A percentile compares a stretch with the other conserved stretches of the same genome.
Evolutionary conservation across 1,140 invertebrate genomes (phyloP).

Genomic region (Drosophila triauraria): DNA sequence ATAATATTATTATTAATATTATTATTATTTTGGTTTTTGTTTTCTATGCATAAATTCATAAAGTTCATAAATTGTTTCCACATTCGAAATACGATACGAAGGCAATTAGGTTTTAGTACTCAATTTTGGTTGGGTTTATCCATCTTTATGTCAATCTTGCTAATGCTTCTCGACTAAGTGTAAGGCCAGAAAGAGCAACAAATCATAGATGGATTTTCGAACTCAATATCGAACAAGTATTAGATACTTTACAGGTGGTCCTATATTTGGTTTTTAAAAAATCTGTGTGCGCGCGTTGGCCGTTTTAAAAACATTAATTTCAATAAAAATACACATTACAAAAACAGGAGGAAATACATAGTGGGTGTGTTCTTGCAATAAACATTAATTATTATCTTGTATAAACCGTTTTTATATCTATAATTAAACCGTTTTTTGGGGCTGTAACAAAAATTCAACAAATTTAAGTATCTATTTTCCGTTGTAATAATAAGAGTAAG

Average conservation of each 20-base stretch:
- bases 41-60: conserved; percentile 74
- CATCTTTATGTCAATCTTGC: conserved; percentile 45
- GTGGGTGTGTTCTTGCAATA: conserved; percentile 18
- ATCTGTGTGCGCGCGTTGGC: conserved; percentile 28
- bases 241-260: conserved; percentile 75
- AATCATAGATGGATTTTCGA: conserved; percentile 30
- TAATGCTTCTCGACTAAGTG: conserved; percentile 51
- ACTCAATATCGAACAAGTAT: conserved; percentile 64
- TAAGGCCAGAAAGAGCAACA: conserved; percentile 46
- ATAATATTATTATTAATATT: conserved; percentile 31
- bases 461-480: conserved; percentile 19
- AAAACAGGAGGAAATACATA: conserved; percentile 44
- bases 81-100: conserved; percentile 79
- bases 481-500: conserved; percentile 27
- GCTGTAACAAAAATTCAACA: conserved; percentile 62
- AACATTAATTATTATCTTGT: conserved; percentile 51
- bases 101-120: conserved; percentile 74
- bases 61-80: conserved; percentile 75
- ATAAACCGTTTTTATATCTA: conserved; percentile 47
- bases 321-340: conserved; percentile 59
- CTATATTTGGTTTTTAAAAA: conserved; percentile 43
- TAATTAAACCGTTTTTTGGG: conserved; percentile 26
- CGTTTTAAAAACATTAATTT: conserved; percentile 37
- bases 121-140: conserved; percentile 40
- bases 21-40: conserved; percentile 29